Conservation (phyloP, 2,113 vertebrate genomes). For the Microtus pennsylvanicus region DNA sequence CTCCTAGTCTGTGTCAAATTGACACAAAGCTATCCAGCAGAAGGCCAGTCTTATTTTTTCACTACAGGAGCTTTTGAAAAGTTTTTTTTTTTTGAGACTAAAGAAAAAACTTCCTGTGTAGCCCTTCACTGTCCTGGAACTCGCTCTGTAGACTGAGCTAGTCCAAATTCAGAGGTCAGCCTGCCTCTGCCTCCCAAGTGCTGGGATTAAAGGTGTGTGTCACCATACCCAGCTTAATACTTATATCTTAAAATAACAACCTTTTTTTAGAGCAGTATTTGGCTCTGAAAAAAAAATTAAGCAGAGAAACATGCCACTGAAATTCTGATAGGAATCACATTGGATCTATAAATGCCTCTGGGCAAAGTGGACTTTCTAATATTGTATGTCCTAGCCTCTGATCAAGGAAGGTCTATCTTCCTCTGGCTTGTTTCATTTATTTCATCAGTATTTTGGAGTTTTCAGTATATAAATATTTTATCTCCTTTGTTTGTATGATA, state of each 20-base stretch:
- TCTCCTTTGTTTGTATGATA: neutral
- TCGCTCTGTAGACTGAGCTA: neutral
- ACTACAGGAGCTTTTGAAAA: no score
- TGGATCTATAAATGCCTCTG: neutral
- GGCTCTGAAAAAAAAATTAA: neutral
- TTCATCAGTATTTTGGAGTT: neutral
- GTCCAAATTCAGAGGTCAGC: neutral
- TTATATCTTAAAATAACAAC: neutral
- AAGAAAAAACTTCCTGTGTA: neutral
- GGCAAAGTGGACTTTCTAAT: neutral
- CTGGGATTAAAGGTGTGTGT: neutral
- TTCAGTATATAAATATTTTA: neutral
- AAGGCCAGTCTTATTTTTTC: neutral
- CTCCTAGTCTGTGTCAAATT: neutral
- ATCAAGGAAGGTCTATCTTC: neutral
- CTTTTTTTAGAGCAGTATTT: neutral
- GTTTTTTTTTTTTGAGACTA: neutral
- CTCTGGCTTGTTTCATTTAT: neutral
- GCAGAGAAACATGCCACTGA: neutral
- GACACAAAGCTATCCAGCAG: neutral
- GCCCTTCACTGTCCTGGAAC: neutral
- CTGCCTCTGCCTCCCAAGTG: neutral
- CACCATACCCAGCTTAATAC: neutral
- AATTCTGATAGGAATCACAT: neutral
- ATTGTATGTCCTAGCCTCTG: neutral